Conservation (phyloP, 1,140 invertebrate genomes). For the Zaprionus capensis region DNA sequence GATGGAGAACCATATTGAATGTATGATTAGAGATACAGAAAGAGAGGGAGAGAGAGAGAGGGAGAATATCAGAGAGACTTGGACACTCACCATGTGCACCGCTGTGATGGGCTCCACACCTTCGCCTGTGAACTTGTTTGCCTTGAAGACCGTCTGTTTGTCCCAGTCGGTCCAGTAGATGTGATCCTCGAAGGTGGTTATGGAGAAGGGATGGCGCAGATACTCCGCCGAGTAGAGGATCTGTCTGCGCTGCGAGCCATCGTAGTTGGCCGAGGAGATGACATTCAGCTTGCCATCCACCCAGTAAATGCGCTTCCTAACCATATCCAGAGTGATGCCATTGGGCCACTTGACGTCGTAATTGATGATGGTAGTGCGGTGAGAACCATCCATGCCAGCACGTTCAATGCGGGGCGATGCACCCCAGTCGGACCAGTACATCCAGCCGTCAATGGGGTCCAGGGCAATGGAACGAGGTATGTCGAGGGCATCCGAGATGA, state of each 20-base stretch:
- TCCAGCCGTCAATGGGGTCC: conserved; percentile 97
- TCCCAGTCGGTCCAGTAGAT: conserved; percentile 99
- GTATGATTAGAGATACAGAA: background rate
- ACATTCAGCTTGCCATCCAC: conserved; percentile 97
- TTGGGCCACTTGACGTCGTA: conserved; percentile 98
- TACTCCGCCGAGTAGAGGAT: conserved; percentile 90
- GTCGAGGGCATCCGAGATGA: conserved; percentile 93
- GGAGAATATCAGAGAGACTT: background rate
- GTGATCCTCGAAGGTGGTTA: conserved; percentile 96
- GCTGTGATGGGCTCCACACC: conserved; percentile 90
- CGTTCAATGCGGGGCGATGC: conserved; percentile 95
- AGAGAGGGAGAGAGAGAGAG: background rate
- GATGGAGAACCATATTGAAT: conserved; percentile 37
- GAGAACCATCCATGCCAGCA: conserved; percentile 97
- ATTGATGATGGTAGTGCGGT: conserved; percentile 93
- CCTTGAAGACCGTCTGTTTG: conserved; percentile 95
- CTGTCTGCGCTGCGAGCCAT: conserved; percentile 91
- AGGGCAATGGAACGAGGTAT: conserved; percentile 97
- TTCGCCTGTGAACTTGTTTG: conserved; percentile 97
- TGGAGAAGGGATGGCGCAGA: conserved; percentile 95
- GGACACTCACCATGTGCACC: conserved; percentile 87
- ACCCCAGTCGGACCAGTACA: conserved; percentile 99
- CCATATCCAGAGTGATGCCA: conserved; percentile 94
- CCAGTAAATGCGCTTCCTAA: conserved; percentile 95
- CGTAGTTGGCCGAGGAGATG: conserved; percentile 94